Evolutionary conservation across 2,797 vertebrate species (phyloP).

Genomic region (Okamejei kenojei): DNA sequence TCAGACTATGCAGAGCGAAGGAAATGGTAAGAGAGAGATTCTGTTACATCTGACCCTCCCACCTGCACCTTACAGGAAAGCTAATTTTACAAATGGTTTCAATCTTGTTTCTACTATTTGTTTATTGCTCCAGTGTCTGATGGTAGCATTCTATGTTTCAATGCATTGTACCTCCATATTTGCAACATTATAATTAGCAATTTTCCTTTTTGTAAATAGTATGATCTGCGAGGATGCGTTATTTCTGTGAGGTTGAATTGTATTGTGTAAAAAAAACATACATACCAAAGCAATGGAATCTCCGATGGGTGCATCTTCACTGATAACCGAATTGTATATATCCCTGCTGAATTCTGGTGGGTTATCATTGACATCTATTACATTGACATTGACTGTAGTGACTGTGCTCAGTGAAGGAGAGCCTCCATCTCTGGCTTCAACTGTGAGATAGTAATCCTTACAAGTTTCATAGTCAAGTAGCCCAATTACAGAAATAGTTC

Average conservation of each 20-base stretch:
- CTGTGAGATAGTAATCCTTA: constrained; percentile 81
- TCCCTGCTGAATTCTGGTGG: constrained; percentile 76
- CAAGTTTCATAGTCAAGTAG: constrained; percentile 82
- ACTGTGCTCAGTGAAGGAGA: constrained; percentile 78
- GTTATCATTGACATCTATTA: constrained; percentile 91
- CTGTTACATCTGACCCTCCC: neutral
- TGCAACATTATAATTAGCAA: neutral
- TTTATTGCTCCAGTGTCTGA: neutral
- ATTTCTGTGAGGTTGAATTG: neutral
- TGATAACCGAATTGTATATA: constrained; percentile 76
- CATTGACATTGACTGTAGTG: constrained; percentile 79
- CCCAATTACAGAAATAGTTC: constrained; percentile 73
- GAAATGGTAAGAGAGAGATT: neutral
- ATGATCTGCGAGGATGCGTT: neutral
- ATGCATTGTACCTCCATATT: neutral
- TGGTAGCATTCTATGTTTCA: neutral
- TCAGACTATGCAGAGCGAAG: neutral
- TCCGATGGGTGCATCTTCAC: constrained; percentile 76
- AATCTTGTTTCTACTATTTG: neutral
- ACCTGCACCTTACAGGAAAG: neutral
- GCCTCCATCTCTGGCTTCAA: constrained; percentile 88
- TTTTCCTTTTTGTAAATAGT: neutral
- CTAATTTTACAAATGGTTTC: neutral
- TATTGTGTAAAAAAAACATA: neutral
- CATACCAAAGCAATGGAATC: constrained; percentile 76